These are phyloP conservation scores for Cyrtonyx montezumae DNA, from an alignment of 2,113 vertebrate species.

Conservation along the genomic window DNA sequence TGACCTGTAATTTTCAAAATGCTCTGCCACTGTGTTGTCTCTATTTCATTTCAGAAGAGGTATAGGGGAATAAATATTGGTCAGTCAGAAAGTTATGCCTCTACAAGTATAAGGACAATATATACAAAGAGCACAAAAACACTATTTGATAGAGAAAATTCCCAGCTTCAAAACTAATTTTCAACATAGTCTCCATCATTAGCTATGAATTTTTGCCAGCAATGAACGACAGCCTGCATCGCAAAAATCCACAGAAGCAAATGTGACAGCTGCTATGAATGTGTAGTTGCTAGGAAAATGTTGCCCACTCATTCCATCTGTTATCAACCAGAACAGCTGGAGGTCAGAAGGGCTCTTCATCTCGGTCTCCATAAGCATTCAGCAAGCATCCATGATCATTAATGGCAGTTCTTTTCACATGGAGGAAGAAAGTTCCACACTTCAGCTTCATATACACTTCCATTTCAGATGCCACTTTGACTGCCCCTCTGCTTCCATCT, in stretches of 20 bases:
- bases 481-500: too few species aligned
- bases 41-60: neutral
- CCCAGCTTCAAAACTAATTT: neutral
- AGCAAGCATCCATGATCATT: too few species aligned
- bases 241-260: neutral
- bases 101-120: neutral
- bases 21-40: neutral
- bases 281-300: neutral
- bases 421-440: too few species aligned
- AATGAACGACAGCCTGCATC: neutral
- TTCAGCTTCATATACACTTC: too few species aligned
- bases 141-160: neutral
- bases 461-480: too few species aligned
- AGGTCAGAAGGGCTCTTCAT: neutral
- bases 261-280: neutral
- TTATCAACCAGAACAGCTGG: neutral
- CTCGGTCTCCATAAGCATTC: too few species aligned
- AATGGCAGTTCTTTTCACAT: too few species aligned
- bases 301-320: neutral
- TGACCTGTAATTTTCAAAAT: neutral
- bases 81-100: neutral
- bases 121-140: neutral
- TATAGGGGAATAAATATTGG: neutral
- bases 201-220: neutral
- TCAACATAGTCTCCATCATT: neutral